Conservation (phyloP, 2,113 vertebrate species). For the Ammodytes dubius region DNA sequence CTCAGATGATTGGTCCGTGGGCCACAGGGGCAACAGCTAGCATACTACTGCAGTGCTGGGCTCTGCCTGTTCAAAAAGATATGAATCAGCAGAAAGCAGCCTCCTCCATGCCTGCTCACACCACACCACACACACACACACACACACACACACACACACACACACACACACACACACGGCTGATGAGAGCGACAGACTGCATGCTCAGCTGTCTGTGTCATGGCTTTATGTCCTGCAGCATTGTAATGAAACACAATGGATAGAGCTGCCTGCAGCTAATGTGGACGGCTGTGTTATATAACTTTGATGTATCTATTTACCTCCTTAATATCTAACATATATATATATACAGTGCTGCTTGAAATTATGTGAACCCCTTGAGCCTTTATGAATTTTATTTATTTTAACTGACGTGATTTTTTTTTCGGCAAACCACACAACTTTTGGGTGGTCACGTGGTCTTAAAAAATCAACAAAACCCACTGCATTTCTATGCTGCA, state of each 20-base stretch:
- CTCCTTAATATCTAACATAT: background rate
- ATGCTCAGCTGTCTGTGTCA: conserved; percentile 74
- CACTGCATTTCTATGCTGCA: too few species aligned
- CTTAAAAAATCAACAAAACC: too few species aligned
- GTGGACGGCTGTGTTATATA: conserved; percentile 5
- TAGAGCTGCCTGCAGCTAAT: conserved; percentile 22
- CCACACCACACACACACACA: conserved; percentile 33
- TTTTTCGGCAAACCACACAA: too few species aligned
- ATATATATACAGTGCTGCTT: too few species aligned
- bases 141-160: conserved; percentile 43
- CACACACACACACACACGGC: conserved; percentile 35
- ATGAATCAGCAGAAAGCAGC: conserved; percentile 69
- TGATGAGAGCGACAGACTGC: conserved; percentile 75
- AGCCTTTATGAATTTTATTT: too few species aligned
- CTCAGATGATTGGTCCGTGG: conserved; percentile 52
- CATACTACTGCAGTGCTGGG: conserved; percentile 45
- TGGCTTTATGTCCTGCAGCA: conserved; percentile 57
- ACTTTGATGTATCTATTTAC: background rate
- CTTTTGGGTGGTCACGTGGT: too few species aligned
- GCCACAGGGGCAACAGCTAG: conserved; percentile 42
- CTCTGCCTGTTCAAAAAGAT: conserved; percentile 47
- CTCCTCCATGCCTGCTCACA: conserved; percentile 12
- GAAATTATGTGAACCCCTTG: too few species aligned
- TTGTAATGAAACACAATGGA: conserved; percentile 61
- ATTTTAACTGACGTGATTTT: too few species aligned